Conservation (phyloP, 2,888 invertebrate species). For the Lycophotia porphyrea region DNA sequence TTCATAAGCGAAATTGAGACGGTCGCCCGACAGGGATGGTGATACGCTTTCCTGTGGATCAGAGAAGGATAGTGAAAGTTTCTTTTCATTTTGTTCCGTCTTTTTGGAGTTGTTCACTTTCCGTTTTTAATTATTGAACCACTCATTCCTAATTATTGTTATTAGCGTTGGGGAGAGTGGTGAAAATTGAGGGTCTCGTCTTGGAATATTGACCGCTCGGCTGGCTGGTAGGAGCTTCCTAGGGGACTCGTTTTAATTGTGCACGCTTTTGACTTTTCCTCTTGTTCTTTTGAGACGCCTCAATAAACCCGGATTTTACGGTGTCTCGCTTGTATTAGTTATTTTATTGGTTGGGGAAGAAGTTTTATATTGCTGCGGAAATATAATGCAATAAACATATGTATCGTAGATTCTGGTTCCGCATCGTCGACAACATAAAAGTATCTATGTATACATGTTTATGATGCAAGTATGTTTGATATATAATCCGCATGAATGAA, state of each 20-base stretch:
- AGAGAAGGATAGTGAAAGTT: constrained; percentile 75
- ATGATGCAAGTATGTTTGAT: constrained; percentile 20
- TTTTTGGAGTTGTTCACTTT: constrained; percentile 88
- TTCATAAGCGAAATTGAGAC: constrained; percentile 83
- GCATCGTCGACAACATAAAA: constrained; percentile 20
- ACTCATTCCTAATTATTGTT: constrained; percentile 91
- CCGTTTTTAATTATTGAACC: constrained; percentile 91
- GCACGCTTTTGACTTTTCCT: constrained; percentile 87
- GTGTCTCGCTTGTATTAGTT: constrained; percentile 81
- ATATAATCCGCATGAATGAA: constrained; percentile 24
- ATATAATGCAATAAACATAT: constrained; percentile 39
- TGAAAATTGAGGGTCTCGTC: constrained; percentile 89
- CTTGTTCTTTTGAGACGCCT: constrained; percentile 88
- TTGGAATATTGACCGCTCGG: constrained; percentile 89
- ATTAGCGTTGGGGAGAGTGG: constrained; percentile 90
- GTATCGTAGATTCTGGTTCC: constrained; percentile 28
- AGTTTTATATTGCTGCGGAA: constrained; percentile 67
- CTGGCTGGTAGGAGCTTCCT: constrained; percentile 80
- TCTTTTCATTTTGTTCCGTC: constrained; percentile 78
- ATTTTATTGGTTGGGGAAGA: constrained; percentile 78
- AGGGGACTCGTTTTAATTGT: constrained; percentile 88
- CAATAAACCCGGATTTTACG: constrained; percentile 88
- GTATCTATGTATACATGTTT: constrained; percentile 13
- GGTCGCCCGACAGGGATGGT: constrained; percentile 74
- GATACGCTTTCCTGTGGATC: constrained; percentile 64